Evolutionary conservation across 2,113 vertebrate species (phyloP).

Genomic region (Gnathonemus echidnorhynchus): DNA sequence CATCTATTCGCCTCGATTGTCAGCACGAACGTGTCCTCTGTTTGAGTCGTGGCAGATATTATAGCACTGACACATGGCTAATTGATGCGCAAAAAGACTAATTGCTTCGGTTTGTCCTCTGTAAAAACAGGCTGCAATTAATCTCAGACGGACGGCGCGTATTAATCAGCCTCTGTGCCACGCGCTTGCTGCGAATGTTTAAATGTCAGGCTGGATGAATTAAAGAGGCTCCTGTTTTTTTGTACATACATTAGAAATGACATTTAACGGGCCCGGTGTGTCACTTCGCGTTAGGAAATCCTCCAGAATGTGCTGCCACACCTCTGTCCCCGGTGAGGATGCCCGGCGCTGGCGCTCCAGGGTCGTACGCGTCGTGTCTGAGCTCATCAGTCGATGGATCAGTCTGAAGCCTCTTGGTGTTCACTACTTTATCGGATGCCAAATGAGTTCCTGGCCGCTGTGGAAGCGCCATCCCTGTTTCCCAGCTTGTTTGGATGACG

Average conservation of each 20-base stretch:
- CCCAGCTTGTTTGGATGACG: not conserved
- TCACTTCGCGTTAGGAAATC: slow-evolving; percentile 6
- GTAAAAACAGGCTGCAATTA: slow-evolving; percentile 10
- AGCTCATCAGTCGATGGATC: slow-evolving; percentile 6
- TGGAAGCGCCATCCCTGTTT: not conserved
- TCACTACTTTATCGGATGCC: not conserved
- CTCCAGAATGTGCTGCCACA: not conserved
- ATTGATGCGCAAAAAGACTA: slow-evolving; percentile 18
- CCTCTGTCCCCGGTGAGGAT: not conserved
- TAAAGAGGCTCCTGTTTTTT: not conserved
- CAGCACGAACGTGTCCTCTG: not conserved
- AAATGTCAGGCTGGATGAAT: slow-evolving; percentile 10
- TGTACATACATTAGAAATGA: slow-evolving; percentile 12
- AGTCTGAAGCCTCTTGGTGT: not conserved
- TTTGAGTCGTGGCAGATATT: not conserved
- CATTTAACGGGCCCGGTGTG: slow-evolving; percentile 2
- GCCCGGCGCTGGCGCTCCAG: not conserved
- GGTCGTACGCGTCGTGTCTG: not conserved
- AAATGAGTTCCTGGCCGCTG: not conserved
- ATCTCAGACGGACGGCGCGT: not conserved
- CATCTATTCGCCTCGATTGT: not conserved
- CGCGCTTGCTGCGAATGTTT: not conserved
- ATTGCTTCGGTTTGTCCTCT: slow-evolving; percentile 19
- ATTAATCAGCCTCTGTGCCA: not conserved
- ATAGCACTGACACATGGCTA: not conserved